Evolutionary conservation across 2,113 vertebrate genomes (phyloP).

Genomic region (Malaclemys terrapin): DNA sequence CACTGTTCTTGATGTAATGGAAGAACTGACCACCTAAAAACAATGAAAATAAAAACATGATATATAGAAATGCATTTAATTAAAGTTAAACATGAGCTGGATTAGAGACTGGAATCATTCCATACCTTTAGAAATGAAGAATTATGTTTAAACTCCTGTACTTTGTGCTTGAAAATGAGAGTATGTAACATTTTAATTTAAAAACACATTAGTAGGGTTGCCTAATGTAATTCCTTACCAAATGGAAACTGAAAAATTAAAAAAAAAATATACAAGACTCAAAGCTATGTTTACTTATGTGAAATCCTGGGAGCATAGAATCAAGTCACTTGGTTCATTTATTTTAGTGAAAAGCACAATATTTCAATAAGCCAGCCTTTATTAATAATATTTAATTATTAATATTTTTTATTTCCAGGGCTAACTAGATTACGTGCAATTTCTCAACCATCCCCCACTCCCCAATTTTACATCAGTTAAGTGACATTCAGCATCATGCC

Average conservation of each 20-base stretch:
- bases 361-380: constrained; percentile 31
- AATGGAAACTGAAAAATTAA: neutral
- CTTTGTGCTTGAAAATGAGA: neutral
- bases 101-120: neutral
- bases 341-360: constrained; percentile 16
- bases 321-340: constrained; percentile 32
- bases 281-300: neutral
- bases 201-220: neutral
- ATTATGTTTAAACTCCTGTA: neutral
- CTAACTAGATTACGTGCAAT: constrained; percentile 12
- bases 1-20: neutral
- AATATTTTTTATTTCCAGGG: constrained; percentile 29
- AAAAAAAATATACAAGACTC: neutral
- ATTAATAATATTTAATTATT: constrained; percentile 7
- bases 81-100: neutral
- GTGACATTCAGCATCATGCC: constrained; percentile 27
- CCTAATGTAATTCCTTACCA: neutral
- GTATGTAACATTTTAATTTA: neutral
- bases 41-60: neutral
- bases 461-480: neutral
- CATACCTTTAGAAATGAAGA: neutral
- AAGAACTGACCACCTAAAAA: neutral
- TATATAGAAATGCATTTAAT: neutral
- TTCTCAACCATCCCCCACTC: neutral
- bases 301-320: neutral